Evolutionary conservation across 2,888 invertebrate species (phyloP).

Genomic region (Pollenia labialis): DNA sequence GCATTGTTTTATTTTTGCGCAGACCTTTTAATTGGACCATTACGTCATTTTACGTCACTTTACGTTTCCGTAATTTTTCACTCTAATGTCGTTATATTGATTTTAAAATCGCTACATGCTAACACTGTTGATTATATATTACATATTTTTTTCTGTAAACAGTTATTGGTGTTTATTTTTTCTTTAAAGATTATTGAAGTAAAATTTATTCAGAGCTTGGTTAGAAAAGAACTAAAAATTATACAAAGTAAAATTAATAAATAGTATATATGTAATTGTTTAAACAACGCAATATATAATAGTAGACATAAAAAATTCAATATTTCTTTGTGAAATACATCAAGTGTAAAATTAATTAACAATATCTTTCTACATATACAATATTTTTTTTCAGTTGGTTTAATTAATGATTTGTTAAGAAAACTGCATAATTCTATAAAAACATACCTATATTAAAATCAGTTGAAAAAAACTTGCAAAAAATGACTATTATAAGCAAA

Average conservation of each 20-base stretch:
- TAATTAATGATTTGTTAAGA: constrained; percentile 34
- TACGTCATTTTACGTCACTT: no score
- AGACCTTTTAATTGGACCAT: no score
- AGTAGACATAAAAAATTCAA: not conserved
- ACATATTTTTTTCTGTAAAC: constrained; percentile 33
- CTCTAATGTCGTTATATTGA: no score
- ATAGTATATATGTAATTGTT: not conserved
- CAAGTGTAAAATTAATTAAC: constrained; percentile 8
- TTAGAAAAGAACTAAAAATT: constrained; percentile 8
- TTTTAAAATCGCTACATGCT: not conserved
- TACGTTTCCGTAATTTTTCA: no score
- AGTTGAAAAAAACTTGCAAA: constrained; percentile 44
- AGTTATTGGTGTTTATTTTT: constrained; percentile 47
- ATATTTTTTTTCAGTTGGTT: constrained; percentile 7
- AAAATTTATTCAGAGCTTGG: constrained; percentile 52
- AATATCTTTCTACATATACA: not conserved
- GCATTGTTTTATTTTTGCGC: no score
- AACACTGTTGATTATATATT: constrained; percentile 1
- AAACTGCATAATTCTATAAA: not conserved
- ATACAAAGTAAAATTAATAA: constrained; percentile 28
- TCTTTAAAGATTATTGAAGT: constrained; percentile 11
- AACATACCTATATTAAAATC: constrained; percentile 3
- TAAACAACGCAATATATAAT: not conserved
- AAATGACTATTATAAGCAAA: constrained; percentile 93
- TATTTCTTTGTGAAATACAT: constrained; percentile 3